Evolutionary conservation across 2,888 invertebrate species (phyloP).

Genomic region (Drosophila bunnanda): DNA sequence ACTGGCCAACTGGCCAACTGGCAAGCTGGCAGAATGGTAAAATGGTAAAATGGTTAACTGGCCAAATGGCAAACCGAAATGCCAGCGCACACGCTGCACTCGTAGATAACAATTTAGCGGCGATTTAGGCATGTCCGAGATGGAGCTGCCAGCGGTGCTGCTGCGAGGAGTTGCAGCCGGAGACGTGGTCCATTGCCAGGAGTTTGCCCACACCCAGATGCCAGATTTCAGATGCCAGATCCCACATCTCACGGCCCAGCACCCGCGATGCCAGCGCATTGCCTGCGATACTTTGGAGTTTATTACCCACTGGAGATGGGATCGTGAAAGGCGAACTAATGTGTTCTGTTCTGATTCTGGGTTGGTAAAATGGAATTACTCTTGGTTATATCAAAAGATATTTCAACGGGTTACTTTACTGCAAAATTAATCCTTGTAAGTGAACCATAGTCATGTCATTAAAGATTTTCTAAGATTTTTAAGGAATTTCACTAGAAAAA

Average conservation of each 20-base stretch:
- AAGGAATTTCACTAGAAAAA: not conserved
- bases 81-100: slow-evolving; percentile 77
- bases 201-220: slow-evolving; percentile 38
- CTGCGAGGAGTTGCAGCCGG: slow-evolving; percentile 22
- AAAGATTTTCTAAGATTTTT: not conserved
- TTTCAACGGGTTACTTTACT: not conserved
- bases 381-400: not conserved
- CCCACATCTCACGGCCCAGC: slow-evolving; percentile 47
- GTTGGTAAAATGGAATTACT: not conserved
- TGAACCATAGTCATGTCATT: not conserved
- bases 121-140: slow-evolving; percentile 77
- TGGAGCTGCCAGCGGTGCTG: slow-evolving; percentile 32
- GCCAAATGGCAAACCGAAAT: slow-evolving; percentile 54
- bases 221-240: slow-evolving; percentile 44
- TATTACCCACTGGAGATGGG: slow-evolving; percentile 15
- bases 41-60: slow-evolving; percentile 37
- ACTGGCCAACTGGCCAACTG: slow-evolving; percentile 2
- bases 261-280: slow-evolving; percentile 44
- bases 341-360: not conserved
- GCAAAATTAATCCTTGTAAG: not conserved
- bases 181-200: slow-evolving; percentile 15
- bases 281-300: slow-evolving; percentile 3
- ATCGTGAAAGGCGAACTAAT: slow-evolving; percentile 14
- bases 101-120: slow-evolving; percentile 80
- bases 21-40: slow-evolving; percentile 38